These are phyloP conservation scores for Drosophila kikkawai DNA, from an alignment of 1,140 invertebrate genomes.

Conservation along the genomic window DNA sequence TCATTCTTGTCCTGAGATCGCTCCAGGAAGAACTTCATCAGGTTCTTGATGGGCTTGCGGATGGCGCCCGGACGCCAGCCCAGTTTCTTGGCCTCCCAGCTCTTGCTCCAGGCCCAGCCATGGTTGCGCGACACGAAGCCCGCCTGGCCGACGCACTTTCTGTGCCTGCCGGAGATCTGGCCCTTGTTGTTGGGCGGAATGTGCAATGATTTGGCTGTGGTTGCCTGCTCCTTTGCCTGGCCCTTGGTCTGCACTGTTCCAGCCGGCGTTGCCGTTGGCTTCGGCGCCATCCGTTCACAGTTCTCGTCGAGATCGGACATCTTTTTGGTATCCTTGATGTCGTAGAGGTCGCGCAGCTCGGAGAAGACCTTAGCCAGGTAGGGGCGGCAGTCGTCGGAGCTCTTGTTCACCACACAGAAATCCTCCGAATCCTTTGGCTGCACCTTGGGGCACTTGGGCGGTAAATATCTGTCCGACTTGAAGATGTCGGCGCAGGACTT, in stretches of 20 bases:
- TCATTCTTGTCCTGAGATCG: conserved; percentile 20
- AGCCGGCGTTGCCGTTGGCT: not conserved
- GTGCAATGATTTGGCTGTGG: not conserved
- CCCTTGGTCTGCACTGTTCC: not conserved
- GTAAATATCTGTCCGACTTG: conserved; percentile 6
- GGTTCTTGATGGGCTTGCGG: conserved; percentile 65
- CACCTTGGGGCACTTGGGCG: conserved; percentile 24
- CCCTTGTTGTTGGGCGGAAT: conserved; percentile 6
- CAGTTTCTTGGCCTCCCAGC: conserved; percentile 27
- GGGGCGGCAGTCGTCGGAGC: conserved; percentile 55
- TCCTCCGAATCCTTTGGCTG: conserved; percentile 42
- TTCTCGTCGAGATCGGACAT: conserved; percentile 37
- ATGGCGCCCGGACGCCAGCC: conserved; percentile 78
- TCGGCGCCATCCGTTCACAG: conserved; percentile 26
- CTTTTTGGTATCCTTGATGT: conserved; percentile 54
- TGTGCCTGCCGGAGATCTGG: conserved; percentile 44
- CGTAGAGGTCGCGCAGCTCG: conserved; percentile 73
- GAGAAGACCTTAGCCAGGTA: conserved; percentile 76
- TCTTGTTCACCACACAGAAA: conserved; percentile 47
- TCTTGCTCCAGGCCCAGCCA: conserved; percentile 75
- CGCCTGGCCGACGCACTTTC: conserved; percentile 48
- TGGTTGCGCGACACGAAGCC: conserved; percentile 61
- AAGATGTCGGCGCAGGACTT: conserved; percentile 71
- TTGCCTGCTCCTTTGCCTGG: not conserved
- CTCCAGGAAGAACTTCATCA: conserved; percentile 79